A percentile compares a stretch with the other conserved stretches of the same genome.
phyloP scores from a whole-genome alignment of 2,113 vertebrate genomes.

The Paracanthobrama guichenoti region DNA sequence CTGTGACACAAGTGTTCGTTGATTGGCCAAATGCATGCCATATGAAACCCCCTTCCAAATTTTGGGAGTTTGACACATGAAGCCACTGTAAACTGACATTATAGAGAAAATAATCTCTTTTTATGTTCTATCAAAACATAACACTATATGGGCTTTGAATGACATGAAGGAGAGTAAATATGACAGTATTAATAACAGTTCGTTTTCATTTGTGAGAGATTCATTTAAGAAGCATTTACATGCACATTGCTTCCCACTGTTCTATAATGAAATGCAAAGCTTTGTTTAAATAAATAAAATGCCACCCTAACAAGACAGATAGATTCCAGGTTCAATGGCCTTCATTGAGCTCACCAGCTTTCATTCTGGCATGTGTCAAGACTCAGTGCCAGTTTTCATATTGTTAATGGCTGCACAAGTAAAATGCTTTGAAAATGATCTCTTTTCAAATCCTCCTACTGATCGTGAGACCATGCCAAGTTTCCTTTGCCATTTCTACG shows the following conservation, averaged over 20 bases:
- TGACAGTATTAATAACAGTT: background rate
- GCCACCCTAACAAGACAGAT: background rate
- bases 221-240: background rate
- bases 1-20: too few relatives aligned
- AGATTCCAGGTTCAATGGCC: conserved; percentile 4
- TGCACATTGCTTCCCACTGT: background rate
- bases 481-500: conserved; percentile 29
- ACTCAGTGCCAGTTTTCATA: conserved; percentile 19
- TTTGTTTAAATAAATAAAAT: background rate
- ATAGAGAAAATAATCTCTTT: too few relatives aligned
- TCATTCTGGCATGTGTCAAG: conserved; percentile 33
- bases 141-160: background rate
- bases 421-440: conserved; percentile 40
- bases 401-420: conserved; percentile 38
- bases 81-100: too few relatives aligned
- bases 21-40: too few relatives aligned
- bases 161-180: background rate
- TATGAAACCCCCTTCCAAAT: too few relatives aligned
- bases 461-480: conserved; percentile 21
- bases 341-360: conserved; percentile 3
- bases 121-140: background rate
- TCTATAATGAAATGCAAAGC: background rate
- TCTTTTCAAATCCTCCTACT: conserved; percentile 39
- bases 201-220: background rate
- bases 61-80: too few relatives aligned